These are phyloP conservation scores for Epinotia bilunana DNA, from an alignment of 2,888 invertebrate genomes.

Conservation along the genomic window DNA sequence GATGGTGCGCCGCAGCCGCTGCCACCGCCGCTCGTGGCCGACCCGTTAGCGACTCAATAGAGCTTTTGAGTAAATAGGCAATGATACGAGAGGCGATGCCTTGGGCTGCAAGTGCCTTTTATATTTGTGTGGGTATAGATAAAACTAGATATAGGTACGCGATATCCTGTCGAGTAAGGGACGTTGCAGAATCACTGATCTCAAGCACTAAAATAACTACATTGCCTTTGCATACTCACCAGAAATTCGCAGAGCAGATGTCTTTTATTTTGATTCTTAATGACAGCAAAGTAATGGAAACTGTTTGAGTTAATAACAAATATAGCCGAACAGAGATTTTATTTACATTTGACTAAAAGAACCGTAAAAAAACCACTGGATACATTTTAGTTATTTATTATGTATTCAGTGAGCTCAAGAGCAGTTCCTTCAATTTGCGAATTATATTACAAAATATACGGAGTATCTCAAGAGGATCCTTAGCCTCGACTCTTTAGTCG, in stretches of 20 bases:
- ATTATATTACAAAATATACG: background rate
- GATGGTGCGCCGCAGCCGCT: too few relatives aligned
- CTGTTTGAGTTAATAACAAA: background rate
- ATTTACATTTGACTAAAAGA: too few relatives aligned
- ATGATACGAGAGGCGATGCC: background rate
- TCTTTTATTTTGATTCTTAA: background rate
- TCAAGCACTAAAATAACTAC: background rate
- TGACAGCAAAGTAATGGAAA: background rate
- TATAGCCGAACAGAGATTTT: too few relatives aligned
- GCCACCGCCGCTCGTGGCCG: too few relatives aligned
- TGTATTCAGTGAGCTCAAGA: too few relatives aligned
- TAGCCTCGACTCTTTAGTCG: too few relatives aligned
- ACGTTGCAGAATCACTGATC: constrained; percentile 4
- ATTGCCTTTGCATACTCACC: background rate
- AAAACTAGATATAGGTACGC: background rate
- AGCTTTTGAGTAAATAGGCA: background rate
- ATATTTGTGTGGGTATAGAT: background rate
- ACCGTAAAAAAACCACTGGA: too few relatives aligned
- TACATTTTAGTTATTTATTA: too few relatives aligned
- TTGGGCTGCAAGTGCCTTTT: background rate
- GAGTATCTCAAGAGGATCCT: too few relatives aligned
- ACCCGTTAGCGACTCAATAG: background rate
- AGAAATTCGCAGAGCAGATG: background rate
- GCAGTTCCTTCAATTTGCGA: background rate
- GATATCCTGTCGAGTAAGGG: background rate